Conservation (phyloP, 2,113 vertebrate species). For the Saimiri boliviensis region DNA sequence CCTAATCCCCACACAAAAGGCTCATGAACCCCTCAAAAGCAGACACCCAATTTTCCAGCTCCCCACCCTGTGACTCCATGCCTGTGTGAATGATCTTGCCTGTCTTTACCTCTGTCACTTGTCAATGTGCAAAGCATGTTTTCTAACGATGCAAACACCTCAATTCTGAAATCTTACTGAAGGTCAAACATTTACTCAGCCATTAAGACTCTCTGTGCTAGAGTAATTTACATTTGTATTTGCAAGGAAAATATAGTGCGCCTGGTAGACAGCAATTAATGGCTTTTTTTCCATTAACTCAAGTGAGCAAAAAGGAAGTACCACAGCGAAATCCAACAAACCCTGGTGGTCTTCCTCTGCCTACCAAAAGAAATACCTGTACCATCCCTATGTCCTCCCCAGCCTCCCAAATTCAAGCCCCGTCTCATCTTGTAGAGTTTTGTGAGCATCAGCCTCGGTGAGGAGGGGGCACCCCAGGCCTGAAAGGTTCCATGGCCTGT, state of each 20-base stretch:
- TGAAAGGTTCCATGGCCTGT: not conserved
- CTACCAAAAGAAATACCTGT: not conserved
- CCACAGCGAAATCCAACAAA: not conserved
- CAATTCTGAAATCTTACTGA: not conserved
- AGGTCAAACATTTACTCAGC: not conserved
- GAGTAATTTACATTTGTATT: not conserved
- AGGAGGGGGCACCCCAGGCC: not conserved
- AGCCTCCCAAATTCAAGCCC: not conserved
- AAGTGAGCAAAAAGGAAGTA: not conserved
- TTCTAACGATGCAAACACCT: not conserved
- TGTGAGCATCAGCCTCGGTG: not conserved
- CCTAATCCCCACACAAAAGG: not conserved
- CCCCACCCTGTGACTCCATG: not conserved
- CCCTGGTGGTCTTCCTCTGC: not conserved
- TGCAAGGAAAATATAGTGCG: not conserved
- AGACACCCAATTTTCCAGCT: not conserved
- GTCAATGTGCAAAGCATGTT: not conserved
- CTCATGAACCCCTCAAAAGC: not conserved
- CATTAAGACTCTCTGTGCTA: not conserved
- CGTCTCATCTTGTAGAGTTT: not conserved
- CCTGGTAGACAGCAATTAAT: not conserved
- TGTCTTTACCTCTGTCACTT: not conserved
- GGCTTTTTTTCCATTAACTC: not conserved
- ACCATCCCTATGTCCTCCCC: too few relatives aligned
- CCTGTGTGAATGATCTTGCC: rapidly evolving